Evolutionary conservation across 2,888 invertebrate genomes (phyloP).

Genomic region (Aleiodes alternator): DNA sequence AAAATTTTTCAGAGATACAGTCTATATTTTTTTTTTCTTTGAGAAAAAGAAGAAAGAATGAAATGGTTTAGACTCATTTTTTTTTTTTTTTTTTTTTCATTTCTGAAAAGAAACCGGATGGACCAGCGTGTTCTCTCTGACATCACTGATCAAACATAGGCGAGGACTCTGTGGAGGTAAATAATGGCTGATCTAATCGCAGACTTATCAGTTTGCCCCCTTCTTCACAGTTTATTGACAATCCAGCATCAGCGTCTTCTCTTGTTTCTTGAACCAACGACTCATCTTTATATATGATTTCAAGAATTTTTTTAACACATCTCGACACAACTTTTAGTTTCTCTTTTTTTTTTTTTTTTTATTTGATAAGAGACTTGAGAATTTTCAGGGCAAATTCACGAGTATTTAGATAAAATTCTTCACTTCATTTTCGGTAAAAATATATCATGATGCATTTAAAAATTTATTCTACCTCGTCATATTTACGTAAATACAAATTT

Average conservation of each 20-base stretch:
- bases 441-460: background rate
- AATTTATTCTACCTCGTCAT: background rate
- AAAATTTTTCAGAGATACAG: background rate
- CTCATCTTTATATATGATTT: constrained; percentile 36
- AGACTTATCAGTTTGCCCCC: constrained; percentile 62
- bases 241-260: constrained; percentile 33
- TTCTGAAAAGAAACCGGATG: constrained; percentile 64
- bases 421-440: no score
- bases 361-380: no score
- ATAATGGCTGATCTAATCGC: constrained; percentile 72
- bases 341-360: no score
- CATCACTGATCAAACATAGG: constrained; percentile 72
- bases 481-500: constrained; percentile 17
- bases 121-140: constrained; percentile 65
- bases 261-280: background rate
- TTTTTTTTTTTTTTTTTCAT: constrained; percentile 4
- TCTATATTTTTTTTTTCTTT: constrained; percentile 11
- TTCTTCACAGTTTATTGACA: constrained; percentile 30
- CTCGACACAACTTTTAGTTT: no score
- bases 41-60: background rate
- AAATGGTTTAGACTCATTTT: background rate
- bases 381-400: no score
- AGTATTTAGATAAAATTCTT: no score
- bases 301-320: no score
- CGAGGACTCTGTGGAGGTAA: constrained; percentile 65